phyloP scores from a whole-genome alignment of 1,140 invertebrate genomes.

The Orius insidiosus region DNA sequence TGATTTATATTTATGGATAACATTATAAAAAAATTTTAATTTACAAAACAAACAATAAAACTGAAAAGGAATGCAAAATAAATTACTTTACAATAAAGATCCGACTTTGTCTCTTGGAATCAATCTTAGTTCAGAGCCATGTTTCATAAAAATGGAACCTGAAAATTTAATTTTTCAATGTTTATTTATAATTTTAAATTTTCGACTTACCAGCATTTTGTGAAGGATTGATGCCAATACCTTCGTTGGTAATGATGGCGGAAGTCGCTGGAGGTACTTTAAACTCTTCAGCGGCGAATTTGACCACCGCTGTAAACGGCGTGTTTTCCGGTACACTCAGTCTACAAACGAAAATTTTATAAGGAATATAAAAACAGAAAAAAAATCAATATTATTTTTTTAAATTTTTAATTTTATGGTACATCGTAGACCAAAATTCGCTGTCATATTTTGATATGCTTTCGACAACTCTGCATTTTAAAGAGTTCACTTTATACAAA shows the following conservation, averaged over 20 bases:
- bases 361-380: too few species aligned
- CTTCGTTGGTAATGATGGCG: conserved; percentile 98
- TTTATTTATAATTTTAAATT: conserved; percentile 8
- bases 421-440: too few species aligned
- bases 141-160: conserved; percentile 95
- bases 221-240: conserved; percentile 98
- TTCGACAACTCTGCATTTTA: too few species aligned
- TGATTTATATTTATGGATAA: too few species aligned
- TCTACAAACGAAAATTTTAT: conserved; percentile 30
- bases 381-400: too few species aligned
- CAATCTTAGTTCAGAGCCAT: conserved; percentile 86
- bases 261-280: conserved; percentile 91
- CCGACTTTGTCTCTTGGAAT: conserved; percentile 93
- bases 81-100: background rate
- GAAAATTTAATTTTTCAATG: conserved; percentile 26
- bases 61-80: too few species aligned
- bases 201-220: conserved; percentile 78
- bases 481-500: too few species aligned
- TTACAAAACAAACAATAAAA: too few species aligned
- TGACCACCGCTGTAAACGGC: conserved; percentile 98
- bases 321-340: conserved; percentile 92
- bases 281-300: conserved; percentile 99
- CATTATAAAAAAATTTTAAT: too few species aligned
- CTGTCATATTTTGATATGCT: too few species aligned
- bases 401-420: too few species aligned